Evolutionary conservation across 2,113 vertebrate genomes (phyloP).

Genomic region (Psammodynastes pulverulentus): DNA sequence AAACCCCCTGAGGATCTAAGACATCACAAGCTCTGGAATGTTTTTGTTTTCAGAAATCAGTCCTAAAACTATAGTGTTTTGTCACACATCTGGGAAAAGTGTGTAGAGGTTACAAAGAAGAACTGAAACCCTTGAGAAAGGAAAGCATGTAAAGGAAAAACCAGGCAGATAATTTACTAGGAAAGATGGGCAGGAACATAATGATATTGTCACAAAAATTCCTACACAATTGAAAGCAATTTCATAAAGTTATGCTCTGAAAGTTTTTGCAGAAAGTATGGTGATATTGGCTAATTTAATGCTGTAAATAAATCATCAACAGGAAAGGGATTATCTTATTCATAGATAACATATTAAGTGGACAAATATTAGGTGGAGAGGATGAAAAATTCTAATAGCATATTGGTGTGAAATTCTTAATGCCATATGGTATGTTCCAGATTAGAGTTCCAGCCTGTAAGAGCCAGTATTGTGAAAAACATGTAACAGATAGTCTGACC

Average conservation of each 20-base stretch:
- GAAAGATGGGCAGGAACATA: neutral
- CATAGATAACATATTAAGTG: neutral
- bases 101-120: conserved; percentile 55
- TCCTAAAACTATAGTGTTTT: conserved; percentile 55
- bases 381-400: neutral
- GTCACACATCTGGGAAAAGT: conserved; percentile 69
- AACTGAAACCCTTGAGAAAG: conserved; percentile 52
- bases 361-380: neutral
- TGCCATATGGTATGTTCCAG: no score
- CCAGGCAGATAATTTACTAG: conserved; percentile 52
- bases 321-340: neutral
- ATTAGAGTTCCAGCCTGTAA: neutral
- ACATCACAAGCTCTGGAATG: conserved; percentile 62
- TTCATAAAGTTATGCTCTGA: neutral
- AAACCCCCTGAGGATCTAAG: conserved; percentile 59
- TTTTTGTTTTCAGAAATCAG: conserved; percentile 65
- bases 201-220: neutral
- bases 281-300: neutral
- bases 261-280: neutral
- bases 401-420: neutral
- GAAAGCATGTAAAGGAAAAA: conserved; percentile 61
- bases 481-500: neutral
- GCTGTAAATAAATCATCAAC: neutral
- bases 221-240: neutral
- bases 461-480: neutral